Base-by-base conservation (phyloP, 1,140 invertebrate genomes). In the Drosophila parabipectinata region DNA sequence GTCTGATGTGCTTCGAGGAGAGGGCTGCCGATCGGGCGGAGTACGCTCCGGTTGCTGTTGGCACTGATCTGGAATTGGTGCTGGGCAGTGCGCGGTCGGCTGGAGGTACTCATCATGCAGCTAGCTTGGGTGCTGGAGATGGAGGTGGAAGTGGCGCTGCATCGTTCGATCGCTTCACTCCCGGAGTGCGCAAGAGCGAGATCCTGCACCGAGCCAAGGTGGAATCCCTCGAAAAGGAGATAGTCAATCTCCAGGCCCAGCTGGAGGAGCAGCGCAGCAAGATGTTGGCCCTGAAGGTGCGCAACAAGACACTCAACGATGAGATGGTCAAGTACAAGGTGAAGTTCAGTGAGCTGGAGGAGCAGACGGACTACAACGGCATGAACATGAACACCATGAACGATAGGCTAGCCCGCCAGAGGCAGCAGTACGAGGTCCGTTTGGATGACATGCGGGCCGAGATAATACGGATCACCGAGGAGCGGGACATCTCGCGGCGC, bases 141-240 rank as follows among this genome's bases (percentile, higher is more conserved):
- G 52, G 66, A 60, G 88, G 56, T 4, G 28, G 15, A 18, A 51
- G 39, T 6, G 32, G 47, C 6, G 26, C 39, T 5, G 79, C 75
- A 4, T 53, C 67, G 39, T 88, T 90, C 5, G 90, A 91, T 53
- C 82, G 85, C n/a, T 91, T 79, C 9, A 77, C 81, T 5, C 90
- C 80, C 4, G 76, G 78, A 1, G 90, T 91, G 2, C 90, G 90
- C 1, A 91, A 85, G 26, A 90, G 71, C 32, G 90, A 91, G 51
- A 77, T 89, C 28, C 47, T 93, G 77, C 77, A 93, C 45, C 91
- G 94, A 15, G 92, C 93, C 64, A 94, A 94, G 51, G 87, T 93
- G 18, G 95, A 95, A 71, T 83, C 90, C 6, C 93, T 94, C 67
- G 92, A 93, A 55, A 94, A 94, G 66, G 92, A 94, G 56, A 92